These are phyloP conservation scores for Cheilinus undulatus DNA, from an alignment of 2,113 vertebrate species.

Conservation along the genomic window DNA sequence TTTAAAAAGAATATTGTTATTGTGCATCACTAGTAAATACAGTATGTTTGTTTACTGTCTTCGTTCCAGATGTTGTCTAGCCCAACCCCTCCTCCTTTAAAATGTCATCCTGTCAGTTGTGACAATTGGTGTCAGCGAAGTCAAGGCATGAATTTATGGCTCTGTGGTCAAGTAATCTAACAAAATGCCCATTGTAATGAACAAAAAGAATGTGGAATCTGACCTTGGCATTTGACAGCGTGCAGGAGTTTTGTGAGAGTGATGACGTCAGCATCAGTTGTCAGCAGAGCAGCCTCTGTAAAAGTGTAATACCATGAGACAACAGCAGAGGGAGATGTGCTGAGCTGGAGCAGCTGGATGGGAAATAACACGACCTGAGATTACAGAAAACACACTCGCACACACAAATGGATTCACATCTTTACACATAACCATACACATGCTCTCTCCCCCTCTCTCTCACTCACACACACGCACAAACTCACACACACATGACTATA, in stretches of 20 bases:
- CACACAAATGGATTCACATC: slow-evolving; percentile 5
- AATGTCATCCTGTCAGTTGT: no score
- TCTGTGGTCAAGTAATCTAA: no score
- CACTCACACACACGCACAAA: slow-evolving; percentile 21
- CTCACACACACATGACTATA: slow-evolving; percentile 4
- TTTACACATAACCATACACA: not conserved
- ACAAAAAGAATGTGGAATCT: no score
- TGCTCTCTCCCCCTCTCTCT: slow-evolving; percentile 3
- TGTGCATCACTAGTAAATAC: no score
- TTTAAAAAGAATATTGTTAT: no score
- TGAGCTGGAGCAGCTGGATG: slow-evolving; percentile 58
- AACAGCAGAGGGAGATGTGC: slow-evolving; percentile 37
- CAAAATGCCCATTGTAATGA: no score
- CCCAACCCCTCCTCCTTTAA: no score
- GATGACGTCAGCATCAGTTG: slow-evolving; percentile 18
- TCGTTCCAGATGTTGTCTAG: no score
- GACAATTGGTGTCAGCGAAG: no score
- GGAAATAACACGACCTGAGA: slow-evolving; percentile 76
- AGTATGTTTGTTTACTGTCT: no score
- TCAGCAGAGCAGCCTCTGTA: slow-evolving; percentile 29
- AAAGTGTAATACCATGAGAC: slow-evolving; percentile 32
- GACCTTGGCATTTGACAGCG: not conserved
- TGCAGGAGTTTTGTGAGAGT: slow-evolving; percentile 2
- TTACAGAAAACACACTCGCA: slow-evolving; percentile 48
- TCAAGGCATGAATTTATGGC: no score